Evolutionary conservation across 1,140 invertebrate species (phyloP).

Genomic region (Danaus plexippus): DNA sequence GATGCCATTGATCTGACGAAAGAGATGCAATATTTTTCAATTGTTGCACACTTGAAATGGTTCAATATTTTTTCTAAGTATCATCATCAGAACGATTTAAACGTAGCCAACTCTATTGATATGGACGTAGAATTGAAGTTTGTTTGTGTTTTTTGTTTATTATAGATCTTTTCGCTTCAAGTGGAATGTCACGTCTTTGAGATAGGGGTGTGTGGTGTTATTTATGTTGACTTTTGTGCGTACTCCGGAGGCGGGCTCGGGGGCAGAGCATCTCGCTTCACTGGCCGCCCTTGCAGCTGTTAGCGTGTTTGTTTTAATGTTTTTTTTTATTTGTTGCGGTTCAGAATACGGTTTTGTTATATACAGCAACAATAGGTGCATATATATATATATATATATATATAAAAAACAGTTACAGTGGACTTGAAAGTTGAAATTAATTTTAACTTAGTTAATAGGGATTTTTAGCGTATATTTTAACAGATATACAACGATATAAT

Average conservation of each 20-base stretch:
- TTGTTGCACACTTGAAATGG: constrained; percentile 61
- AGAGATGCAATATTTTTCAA: constrained; percentile 70
- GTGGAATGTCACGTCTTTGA: constrained; percentile 52
- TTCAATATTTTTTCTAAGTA: constrained; percentile 20
- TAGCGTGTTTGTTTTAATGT: constrained; percentile 63
- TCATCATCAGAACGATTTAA: constrained; percentile 15
- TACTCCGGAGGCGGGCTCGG: constrained; percentile 53
- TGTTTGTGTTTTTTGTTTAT: constrained; percentile 5
- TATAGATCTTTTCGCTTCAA: constrained; percentile 24
- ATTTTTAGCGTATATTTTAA: too few relatives aligned
- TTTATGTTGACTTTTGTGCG: constrained; percentile 70
- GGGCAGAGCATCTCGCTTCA: constrained; percentile 53
- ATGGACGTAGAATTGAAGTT: constrained; percentile 19
- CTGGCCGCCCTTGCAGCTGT: constrained; percentile 57
- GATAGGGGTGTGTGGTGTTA: constrained; percentile 70
- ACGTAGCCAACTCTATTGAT: background rate
- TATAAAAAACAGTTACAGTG: too few relatives aligned
- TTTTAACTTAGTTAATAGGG: too few relatives aligned
- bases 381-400: constrained; percentile 4
- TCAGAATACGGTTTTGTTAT: constrained; percentile 34
- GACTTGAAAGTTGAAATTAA: too few relatives aligned
- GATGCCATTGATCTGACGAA: constrained; percentile 59
- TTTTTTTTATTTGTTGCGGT: constrained; percentile 50
- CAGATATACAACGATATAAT: too few relatives aligned
- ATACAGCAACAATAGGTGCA: constrained; percentile 39